Conservation (phyloP, 2,797 vertebrate species). For the Taenioides sp. region DNA sequence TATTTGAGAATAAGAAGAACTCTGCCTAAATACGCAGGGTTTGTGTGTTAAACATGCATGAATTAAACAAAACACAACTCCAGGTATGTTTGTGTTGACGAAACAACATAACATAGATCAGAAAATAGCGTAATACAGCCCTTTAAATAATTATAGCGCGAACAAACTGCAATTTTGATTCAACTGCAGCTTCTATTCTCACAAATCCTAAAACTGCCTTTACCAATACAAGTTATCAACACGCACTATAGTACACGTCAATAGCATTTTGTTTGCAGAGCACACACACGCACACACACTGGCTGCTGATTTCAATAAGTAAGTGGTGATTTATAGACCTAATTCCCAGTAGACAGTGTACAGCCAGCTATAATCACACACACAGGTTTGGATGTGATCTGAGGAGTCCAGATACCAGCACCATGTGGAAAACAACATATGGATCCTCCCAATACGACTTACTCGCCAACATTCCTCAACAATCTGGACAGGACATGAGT, state of each 20-base stretch:
- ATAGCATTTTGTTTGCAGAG: constrained; percentile 45
- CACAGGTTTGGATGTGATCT: constrained; percentile 64
- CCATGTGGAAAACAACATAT: constrained; percentile 67
- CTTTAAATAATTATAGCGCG: too few species aligned
- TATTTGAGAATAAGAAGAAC: too few species aligned
- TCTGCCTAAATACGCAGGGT: too few species aligned
- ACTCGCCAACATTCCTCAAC: constrained; percentile 70
- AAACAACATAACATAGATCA: too few species aligned
- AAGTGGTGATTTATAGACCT: constrained; percentile 66
- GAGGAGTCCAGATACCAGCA: constrained; percentile 47
- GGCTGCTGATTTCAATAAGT: constrained; percentile 63
- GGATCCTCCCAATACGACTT: constrained; percentile 54
- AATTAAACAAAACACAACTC: too few species aligned
- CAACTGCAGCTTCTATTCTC: too few species aligned
- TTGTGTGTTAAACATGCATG: too few species aligned
- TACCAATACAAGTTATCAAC: constrained; percentile 17
- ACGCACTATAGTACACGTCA: constrained; percentile 29
- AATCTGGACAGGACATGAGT: constrained; percentile 72
- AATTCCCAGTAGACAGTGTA: constrained; percentile 53
- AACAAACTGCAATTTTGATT: too few species aligned
- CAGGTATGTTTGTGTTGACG: too few species aligned
- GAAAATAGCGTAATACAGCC: too few species aligned
- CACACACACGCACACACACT: constrained; percentile 20
- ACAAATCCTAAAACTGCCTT: background rate
- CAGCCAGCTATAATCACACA: constrained; percentile 68